phyloP scores from a whole-genome alignment of 2,113 vertebrate genomes.

The Oncorhynchus masou region DNA sequence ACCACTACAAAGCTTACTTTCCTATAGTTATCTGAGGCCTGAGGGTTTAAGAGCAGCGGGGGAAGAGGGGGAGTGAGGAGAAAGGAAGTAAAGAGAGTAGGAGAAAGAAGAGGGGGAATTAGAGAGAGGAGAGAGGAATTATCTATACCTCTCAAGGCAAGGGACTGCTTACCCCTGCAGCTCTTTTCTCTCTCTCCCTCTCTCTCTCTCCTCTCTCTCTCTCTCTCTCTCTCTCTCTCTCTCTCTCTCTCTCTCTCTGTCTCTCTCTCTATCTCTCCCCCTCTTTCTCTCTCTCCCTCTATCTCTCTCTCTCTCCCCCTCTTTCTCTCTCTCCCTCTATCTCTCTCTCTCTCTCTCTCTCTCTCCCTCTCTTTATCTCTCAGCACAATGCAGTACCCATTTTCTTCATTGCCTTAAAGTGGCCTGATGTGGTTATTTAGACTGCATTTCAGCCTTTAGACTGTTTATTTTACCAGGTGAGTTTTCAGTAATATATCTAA shows the following conservation, averaged over 20 bases:
- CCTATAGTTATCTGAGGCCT: neutral
- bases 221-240: neutral
- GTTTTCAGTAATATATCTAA: no score
- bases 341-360: neutral
- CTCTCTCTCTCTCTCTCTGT: neutral
- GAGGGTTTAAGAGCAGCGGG: conserved; percentile 2
- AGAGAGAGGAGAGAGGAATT: conserved; percentile 9
- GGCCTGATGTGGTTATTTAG: no score
- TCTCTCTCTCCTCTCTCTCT: neutral
- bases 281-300: neutral
- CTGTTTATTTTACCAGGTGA: no score
- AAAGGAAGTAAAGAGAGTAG: neutral
- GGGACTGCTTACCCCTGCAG: neutral
- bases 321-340: neutral
- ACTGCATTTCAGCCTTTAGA: no score
- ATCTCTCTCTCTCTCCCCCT: no score
- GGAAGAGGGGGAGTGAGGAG: conserved; percentile 15
- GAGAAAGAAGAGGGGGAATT: neutral
- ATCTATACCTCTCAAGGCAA: neutral
- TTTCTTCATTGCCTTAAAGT: no score
- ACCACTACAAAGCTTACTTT: conserved; percentile 47
- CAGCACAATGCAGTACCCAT: no score
- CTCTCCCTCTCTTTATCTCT: conserved; percentile 9
- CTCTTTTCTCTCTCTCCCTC: neutral
- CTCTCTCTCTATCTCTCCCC: no score